Base-by-base conservation (phyloP, 2,113 vertebrate species). In the Archilochus colubris region DNA sequence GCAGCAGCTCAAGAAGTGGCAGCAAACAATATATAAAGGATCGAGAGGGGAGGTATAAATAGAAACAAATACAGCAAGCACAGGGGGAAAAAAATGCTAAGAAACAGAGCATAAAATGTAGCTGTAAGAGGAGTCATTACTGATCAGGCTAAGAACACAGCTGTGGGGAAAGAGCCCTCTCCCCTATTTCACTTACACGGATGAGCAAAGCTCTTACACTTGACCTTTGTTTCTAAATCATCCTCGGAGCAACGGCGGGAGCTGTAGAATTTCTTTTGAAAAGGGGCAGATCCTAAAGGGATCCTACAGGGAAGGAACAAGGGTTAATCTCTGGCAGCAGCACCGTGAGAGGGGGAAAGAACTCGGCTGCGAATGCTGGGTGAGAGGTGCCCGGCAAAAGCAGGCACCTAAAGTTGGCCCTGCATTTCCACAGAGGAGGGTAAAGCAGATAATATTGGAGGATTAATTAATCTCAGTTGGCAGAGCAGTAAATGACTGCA, bases 141-240 rank as follows among this genome's bases (percentile, higher is more conserved):
- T 20, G 73, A 18, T 3, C 50, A 9, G 82, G 78, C 81, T 55
- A 75, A 36, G 62, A 17, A 43, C 14, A n/a, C 54, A 40, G 2
- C 46, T 62, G 22, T 69, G 94, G 75, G 77, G 92, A 22, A 62
- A 73, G 62, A 95, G 82, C 84, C 89, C 94, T 92, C 83, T 95
- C 84, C 95, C 91, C 87, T 50, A 22, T 87, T 89, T 85, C 75
- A 2, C 69, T 58, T 19, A 22, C 77, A 50, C 31, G 81, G 91
- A 20, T 46, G 77, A 93, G 85, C 88, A 82, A 69, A 88, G 94
- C 91, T 57, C 10, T 67, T 81, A 4, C 92, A 93, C 92, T 91
- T 95, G 94, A 95, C 93, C 95, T 96, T 82, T 95, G 77, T 21
- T 87, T 85, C 93, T 28, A 50, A 87, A 95, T 80, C n/a, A 55